Conservation (phyloP, 2,888 invertebrate species). For the Euzetes globulus region DNA sequence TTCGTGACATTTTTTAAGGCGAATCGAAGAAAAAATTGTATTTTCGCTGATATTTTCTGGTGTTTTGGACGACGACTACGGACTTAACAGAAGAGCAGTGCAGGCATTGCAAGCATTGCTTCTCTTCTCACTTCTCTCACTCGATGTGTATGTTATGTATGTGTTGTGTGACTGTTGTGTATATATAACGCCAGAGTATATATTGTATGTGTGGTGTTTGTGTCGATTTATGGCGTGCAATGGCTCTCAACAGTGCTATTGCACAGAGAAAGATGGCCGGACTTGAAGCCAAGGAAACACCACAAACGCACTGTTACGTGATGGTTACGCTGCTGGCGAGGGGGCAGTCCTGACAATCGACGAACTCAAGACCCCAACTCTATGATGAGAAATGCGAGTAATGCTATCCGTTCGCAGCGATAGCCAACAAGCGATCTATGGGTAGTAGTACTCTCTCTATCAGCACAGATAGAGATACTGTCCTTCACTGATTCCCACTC, state of each 20-base stretch:
- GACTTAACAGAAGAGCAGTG: background rate
- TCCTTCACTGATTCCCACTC: background rate
- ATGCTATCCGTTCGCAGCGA: constrained; percentile 5
- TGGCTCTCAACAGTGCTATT: background rate
- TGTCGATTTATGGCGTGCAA: constrained; percentile 25
- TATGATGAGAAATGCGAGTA: constrained; percentile 11
- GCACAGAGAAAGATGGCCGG: constrained; percentile 17
- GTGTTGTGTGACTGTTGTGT: constrained; percentile 19
- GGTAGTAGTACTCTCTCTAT: background rate
- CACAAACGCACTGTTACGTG: constrained; percentile 23
- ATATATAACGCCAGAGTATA: background rate
- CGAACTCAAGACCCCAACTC: background rate
- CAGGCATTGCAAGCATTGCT: constrained; percentile 15
- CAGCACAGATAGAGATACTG: background rate
- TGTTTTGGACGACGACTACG: constrained; percentile 6
- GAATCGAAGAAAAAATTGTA: background rate
- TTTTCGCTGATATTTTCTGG: background rate
- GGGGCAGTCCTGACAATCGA: constrained; percentile 4
- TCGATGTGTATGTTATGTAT: constrained; percentile 23
- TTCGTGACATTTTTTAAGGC: constrained; percentile 44
- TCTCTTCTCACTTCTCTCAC: background rate
- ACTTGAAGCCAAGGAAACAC: constrained; percentile 25
- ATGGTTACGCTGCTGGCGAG: constrained; percentile 9
- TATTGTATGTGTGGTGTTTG: constrained; percentile 11
- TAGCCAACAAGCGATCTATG: background rate